Conservation (phyloP, 2,113 vertebrate genomes). For the Dipodomys merriami region DNA sequence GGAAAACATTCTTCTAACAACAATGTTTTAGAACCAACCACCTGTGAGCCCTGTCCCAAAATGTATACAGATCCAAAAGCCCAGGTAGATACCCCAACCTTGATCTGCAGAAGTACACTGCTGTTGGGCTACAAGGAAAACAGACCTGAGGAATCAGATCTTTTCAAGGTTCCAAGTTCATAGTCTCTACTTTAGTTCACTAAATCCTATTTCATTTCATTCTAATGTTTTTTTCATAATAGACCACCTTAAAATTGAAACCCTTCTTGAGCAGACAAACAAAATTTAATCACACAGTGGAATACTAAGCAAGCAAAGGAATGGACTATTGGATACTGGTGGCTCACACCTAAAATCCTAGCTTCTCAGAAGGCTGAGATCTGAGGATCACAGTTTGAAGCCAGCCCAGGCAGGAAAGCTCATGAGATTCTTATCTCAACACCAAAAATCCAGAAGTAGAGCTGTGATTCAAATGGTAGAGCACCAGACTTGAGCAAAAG, state of each 20-base stretch:
- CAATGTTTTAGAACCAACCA: background rate
- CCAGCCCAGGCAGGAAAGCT: too few relatives aligned
- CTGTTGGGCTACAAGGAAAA: background rate
- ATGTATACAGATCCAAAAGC: too few relatives aligned
- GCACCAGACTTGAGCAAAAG: too few relatives aligned
- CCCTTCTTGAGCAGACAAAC: background rate
- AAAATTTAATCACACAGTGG: background rate
- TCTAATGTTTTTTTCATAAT: slow-evolving; percentile 32
- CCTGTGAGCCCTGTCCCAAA: background rate
- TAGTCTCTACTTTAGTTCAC: background rate
- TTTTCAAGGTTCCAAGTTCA: background rate
- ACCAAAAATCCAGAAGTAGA: too few relatives aligned
- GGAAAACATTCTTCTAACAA: slow-evolving; percentile 3
- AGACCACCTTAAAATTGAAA: slow-evolving; percentile 6
- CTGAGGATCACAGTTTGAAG: too few relatives aligned
- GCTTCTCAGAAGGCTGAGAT: too few relatives aligned
- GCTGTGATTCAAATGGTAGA: too few relatives aligned
- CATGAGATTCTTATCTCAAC: too few relatives aligned
- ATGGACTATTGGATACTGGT: too few relatives aligned
- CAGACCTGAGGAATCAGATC: background rate
- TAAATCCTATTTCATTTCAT: slow-evolving; percentile 12
- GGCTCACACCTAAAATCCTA: too few relatives aligned
- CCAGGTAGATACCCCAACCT: too few relatives aligned
- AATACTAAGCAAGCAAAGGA: slow-evolving; percentile 16
- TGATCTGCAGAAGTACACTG: background rate